Base-by-base conservation (phyloP, 2,888 invertebrate species). In the Calliphora vomitoria region DNA sequence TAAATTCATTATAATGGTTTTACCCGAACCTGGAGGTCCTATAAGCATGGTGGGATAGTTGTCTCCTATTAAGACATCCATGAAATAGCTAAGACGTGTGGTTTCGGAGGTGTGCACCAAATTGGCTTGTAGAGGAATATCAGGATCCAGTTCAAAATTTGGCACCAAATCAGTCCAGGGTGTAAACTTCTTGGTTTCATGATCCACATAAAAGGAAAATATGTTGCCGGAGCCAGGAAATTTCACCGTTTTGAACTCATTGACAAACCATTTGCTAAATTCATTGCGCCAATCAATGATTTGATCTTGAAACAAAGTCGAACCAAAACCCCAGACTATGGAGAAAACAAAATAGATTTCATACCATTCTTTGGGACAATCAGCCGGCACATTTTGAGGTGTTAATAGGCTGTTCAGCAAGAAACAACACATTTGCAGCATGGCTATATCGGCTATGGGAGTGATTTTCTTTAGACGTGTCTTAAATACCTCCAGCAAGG, bases 251-350 rank as follows among this genome's bases (percentile, higher is more conserved):
- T 98, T 98, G 93, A 98, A 99, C 94, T 99, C 99, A 89, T 96
- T 97, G 25, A 95, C 95, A 95, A 98, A 99, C 98, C 98, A 99
- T 93, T 98, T 98, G 92, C 97, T 97, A 93, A 99, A 99, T 92
- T 99, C 99, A 90, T 97, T 97, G 62, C 98, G 95, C 96, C 98
- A 98, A 93, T 99, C 98, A 4, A 97, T 95, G 60, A 98, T 94
- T 94, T 98, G 96, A 94, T 98, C 98, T 95, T 98, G 98, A 93
- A 97, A 98, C 82, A 97, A 95, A 0, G 97, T 96, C 0, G 98
- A 98, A 1, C 99, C 99, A 92, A 99, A 99, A 0, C 98, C 98
- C 98, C 99, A 99, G 35, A 98, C 95, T 79, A 96, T 95, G 44
- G 97, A 96, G 92, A 98, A 99, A 0, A 96, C 98, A 94, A 99